Conservation (phyloP, 1,140 invertebrate species). For the Caenorhabditis remanei region DNA sequence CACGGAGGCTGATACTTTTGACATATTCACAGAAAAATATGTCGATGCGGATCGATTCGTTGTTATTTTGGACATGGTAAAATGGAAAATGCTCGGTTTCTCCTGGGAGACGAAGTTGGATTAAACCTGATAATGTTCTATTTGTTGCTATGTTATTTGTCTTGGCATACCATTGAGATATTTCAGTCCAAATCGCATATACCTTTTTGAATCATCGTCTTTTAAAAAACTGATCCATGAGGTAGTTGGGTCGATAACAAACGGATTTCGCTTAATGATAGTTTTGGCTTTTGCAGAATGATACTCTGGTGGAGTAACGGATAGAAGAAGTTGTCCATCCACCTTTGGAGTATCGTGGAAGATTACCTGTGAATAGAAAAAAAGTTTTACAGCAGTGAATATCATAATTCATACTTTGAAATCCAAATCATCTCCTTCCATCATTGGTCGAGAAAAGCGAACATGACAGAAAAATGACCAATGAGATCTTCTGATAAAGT, state of each 20-base stretch:
- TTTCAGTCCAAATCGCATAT: not conserved
- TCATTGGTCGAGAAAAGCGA: constrained; percentile 6
- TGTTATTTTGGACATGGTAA: not conserved
- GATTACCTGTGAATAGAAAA: not conserved
- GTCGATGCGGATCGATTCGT: not conserved
- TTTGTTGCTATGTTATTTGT: not conserved
- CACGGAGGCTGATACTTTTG: not conserved
- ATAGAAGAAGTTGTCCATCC: not conserved
- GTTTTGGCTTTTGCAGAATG: not conserved
- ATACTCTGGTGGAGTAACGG: not conserved
- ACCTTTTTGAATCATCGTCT: not conserved
- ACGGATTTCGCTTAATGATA: not conserved
- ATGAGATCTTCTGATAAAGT: not conserved
- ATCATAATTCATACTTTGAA: not conserved
- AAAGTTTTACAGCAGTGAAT: not conserved
- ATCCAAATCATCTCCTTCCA: not conserved
- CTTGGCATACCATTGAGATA: not conserved
- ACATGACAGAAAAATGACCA: constrained; percentile 6
- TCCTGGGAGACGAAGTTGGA: not conserved
- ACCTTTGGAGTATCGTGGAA: not conserved
- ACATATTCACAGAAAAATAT: constrained; percentile 11
- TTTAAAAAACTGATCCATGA: not conserved
- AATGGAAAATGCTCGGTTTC: not conserved
- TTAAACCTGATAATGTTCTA: not conserved
- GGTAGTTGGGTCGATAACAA: not conserved